Evolutionary conservation across 2,797 vertebrate species (phyloP), one percentile per base, ranked within the genome.

Genomic region (Myotis pilosus): DNA sequence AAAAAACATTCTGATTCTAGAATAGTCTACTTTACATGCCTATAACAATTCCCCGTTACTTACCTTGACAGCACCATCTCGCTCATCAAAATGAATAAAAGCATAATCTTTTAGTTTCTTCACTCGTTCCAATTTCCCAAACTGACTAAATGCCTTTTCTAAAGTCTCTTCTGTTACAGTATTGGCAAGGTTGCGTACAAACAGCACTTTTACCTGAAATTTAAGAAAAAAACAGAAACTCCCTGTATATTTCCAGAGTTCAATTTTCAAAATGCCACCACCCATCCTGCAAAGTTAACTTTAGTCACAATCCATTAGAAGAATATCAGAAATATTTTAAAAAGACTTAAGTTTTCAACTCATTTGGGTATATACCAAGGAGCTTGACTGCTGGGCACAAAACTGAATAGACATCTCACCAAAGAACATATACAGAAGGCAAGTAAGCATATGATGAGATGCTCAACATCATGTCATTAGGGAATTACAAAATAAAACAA

Each of bases 51-150:
- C 74, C 55, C 66, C 89, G 2, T 92, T 90, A 79, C 44, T 91
- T 98, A 99, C 99, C 99, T 99, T 99, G 94, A 99, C 99, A 94
- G 99, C 99, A 97, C 99, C 99, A 93, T 99, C 99, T 97, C 99
- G 97, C 76, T 99, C 99, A 97, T 99, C 99, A 94, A 99, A 99
- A 98, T 99, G 99, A 98, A 99, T 99, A 97, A 99, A 99, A 97
- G 99, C 99, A 82, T 99, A 99, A 97, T 99, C 99, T 98, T 99
- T 99, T 97, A 99, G 98, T 96, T 99, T 99, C 98, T 99, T 99
- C 97, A 99, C 99, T 96, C 99, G 98, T 97, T 99, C 99, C 98
- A 99, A 98, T 96, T 99, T 99, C 49, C 99, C 99, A 97, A 99
- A 99, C 90, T 99, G 98, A 95, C 99, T 98, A 98, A 99, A 99